Base-by-base conservation (phyloP, 2,888 invertebrate species). In the Dolichopus griseipennis region DNA sequence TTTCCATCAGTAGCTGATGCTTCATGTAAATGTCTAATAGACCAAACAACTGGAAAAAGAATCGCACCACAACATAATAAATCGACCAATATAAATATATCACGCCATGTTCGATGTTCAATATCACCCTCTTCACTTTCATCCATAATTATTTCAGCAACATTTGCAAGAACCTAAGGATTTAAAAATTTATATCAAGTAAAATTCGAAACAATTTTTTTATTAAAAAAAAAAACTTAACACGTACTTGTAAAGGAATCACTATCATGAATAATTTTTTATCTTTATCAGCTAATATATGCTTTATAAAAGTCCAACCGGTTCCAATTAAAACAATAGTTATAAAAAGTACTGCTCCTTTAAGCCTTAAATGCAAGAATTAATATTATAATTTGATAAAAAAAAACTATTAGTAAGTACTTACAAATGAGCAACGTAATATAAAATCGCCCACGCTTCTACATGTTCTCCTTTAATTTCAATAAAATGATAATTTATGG, bases 241-340 rank as follows among this genome's bases (percentile, higher is more conserved):
- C 22, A 70, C 75, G 76, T 76, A 94, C 95, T 87, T 99, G 98
- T 64, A 99, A 83, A 0, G 98, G 97, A 77, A 99, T 95, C 62
- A 97, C 93, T 73, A 97, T 91, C 91, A 98, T 94, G 80, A 99
- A 98, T 21, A 99, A 87, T 78, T 95, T 95, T 82, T 98, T 97
- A 78, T 99, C 98, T 72, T 95, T 89, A 74, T 97, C 96, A 0
- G 96, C 93, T 33, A 99, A 84, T 73, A 99, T 94, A 79, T 97
- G 95, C 78, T 98, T 98, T 74, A 99, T 95, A 79, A 98, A 99
- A 61, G 97, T 96, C 95, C 97, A 99, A 0, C 99, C 99, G 8
- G 98, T 97, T 65, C 98, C 98, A 73, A 99, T 94, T 15, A 99
- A 85, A 15, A 98, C 91, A 73, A 99, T 91, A 0, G 97, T 97